Conservation (phyloP, 2,113 vertebrate genomes). For the Vidua macroura region DNA sequence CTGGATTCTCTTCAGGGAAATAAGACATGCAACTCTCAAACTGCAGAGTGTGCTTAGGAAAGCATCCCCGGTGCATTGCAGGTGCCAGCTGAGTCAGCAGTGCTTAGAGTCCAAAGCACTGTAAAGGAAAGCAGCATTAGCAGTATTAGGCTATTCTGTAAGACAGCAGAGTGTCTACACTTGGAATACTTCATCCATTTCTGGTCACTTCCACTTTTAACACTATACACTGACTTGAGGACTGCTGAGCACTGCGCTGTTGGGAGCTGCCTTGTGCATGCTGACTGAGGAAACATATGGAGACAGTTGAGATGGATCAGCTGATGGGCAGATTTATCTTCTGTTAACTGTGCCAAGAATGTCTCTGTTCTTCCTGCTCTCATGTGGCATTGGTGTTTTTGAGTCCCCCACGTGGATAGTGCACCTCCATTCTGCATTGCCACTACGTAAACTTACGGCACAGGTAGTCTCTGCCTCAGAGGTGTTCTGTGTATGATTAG, state of each 20-base stretch:
- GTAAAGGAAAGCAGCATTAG: background rate
- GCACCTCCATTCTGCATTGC: background rate
- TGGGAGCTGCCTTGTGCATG: background rate
- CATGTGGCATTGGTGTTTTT: background rate
- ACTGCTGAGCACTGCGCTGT: background rate
- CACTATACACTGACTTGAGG: background rate
- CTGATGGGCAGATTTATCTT: background rate
- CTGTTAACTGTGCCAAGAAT: background rate
- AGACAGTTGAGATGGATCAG: background rate
- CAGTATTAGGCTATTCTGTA: background rate
- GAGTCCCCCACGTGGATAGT: background rate
- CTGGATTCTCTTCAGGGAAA: background rate
- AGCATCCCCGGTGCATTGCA: background rate
- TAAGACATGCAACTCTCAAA: background rate
- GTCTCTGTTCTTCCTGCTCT: background rate
- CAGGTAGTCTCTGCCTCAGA: background rate
- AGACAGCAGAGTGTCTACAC: background rate
- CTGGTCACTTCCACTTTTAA: background rate
- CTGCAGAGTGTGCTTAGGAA: background rate
- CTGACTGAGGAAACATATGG: background rate
- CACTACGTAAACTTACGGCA: fast-evolving
- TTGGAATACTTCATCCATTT: background rate
- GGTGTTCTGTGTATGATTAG: background rate
- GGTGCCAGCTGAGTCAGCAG: background rate
- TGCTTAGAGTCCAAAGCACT: background rate